Conservation (phyloP, 2,888 invertebrate species). For the Dryocosmus kuriphilus region DNA sequence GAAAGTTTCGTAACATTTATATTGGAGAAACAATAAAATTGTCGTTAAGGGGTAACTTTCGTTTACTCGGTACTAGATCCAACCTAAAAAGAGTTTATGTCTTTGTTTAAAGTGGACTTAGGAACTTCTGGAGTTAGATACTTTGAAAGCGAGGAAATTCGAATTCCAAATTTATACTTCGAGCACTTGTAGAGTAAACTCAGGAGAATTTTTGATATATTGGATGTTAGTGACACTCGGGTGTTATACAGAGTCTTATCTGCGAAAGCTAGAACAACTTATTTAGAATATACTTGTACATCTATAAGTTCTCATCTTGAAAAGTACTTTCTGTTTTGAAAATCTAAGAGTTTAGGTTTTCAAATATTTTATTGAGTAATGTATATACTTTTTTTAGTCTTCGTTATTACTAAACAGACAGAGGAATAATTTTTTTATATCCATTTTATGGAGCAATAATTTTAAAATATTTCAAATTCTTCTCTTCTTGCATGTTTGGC, state of each 20-base stretch:
- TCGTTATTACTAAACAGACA: no score
- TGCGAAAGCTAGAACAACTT: neutral
- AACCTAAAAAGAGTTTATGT: slow-evolving; percentile 5
- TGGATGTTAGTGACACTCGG: neutral
- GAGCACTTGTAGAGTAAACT: slow-evolving; percentile 1
- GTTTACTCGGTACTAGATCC: slow-evolving; percentile 5
- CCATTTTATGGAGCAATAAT: neutral
- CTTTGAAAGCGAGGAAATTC: neutral
- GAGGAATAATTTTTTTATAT: no score
- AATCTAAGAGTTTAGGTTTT: no score
- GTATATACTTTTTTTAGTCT: no score
- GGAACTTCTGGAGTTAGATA: slow-evolving; percentile 18
- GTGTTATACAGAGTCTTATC: neutral
- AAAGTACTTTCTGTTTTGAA: neutral
- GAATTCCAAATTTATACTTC: slow-evolving; percentile 16
- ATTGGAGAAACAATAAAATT: slow-evolving; percentile 7
- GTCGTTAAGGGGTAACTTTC: neutral
- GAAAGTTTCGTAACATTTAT: neutral
- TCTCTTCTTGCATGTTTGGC: neutral
- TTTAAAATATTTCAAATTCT: neutral
- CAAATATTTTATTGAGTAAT: neutral
- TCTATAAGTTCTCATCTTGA: neutral
- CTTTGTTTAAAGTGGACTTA: slow-evolving; percentile 31
- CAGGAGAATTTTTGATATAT: neutral
- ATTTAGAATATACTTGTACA: neutral